Percentiles rank a stretch among this genome's conserved stretches.
Evolutionary conservation across 2,888 invertebrate genomes (phyloP).

Genomic region (Embidobia sp.): DNA sequence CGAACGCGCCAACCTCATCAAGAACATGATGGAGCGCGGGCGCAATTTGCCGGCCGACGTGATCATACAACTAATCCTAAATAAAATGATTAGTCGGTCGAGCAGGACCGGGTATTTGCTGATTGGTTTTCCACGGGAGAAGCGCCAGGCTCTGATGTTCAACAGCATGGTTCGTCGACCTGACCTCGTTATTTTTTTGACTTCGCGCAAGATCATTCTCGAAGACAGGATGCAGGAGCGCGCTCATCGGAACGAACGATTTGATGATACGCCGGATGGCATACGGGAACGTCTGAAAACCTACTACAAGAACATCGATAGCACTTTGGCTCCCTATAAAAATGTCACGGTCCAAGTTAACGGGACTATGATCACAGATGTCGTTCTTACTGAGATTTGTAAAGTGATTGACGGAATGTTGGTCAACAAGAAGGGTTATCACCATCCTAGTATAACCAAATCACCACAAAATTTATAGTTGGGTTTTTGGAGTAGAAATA

Average conservation of each 20-base stretch:
- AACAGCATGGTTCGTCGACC: conserved; percentile 54
- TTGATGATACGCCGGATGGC: conserved; percentile 63
- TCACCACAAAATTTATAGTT: no score
- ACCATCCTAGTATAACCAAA: no score
- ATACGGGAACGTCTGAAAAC: conserved; percentile 58
- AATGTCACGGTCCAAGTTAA: conserved; percentile 56
- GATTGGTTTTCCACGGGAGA: conserved; percentile 69
- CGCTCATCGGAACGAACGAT: conserved; percentile 52
- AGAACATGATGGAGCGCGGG: conserved; percentile 66
- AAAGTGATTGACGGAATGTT: conserved; percentile 51
- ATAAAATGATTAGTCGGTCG: conserved; percentile 65
- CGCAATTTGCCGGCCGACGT: conserved; percentile 66
- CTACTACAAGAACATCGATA: conserved; percentile 54
- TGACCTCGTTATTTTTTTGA: conserved; percentile 63
- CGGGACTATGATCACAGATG: conserved; percentile 58
- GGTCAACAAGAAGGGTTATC: conserved; percentile 2
- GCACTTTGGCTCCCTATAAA: conserved; percentile 39
- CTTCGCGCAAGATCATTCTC: conserved; percentile 57
- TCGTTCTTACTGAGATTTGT: conserved; percentile 55
- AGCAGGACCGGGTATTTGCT: conserved; percentile 68
- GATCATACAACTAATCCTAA: conserved; percentile 65
- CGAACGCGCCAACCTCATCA: conserved; percentile 57
- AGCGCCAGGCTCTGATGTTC: conserved; percentile 67
- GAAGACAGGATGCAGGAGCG: conserved; percentile 56
- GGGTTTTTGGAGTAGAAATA: no score